Conservation (phyloP, 2,888 invertebrate species). For the Zonitis immaculata region DNA sequence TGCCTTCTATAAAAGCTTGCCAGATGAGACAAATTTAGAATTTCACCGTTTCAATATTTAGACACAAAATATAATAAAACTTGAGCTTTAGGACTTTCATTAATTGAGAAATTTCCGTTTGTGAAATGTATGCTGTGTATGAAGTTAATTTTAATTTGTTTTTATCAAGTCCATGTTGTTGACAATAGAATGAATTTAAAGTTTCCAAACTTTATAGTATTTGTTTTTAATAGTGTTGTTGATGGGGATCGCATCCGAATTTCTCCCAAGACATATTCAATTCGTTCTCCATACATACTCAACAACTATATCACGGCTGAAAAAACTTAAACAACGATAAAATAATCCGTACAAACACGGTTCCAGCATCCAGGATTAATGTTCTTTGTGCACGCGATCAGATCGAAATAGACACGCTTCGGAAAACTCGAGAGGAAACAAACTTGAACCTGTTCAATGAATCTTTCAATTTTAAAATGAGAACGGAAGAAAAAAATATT, state of each 20-base stretch:
- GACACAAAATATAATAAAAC: too few species aligned
- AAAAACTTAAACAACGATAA: slow-evolving; percentile 10
- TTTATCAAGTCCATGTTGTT: too few species aligned
- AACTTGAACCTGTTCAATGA: slow-evolving; percentile 10
- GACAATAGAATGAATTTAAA: too few species aligned
- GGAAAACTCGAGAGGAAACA: slow-evolving; percentile 6
- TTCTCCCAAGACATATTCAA: slow-evolving; percentile 2
- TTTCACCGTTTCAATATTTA: slow-evolving; percentile 14
- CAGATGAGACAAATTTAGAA: not conserved
- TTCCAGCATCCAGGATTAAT: slow-evolving; percentile 16
- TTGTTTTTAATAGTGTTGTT: too few species aligned
- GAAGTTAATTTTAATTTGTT: too few species aligned
- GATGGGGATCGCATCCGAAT: too few species aligned
- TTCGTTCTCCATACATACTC: not conserved
- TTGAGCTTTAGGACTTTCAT: slow-evolving; percentile 10
- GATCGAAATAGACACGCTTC: slow-evolving; percentile 13
- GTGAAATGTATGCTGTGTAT: too few species aligned
- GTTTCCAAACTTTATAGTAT: too few species aligned
- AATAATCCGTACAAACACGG: slow-evolving; percentile 6
- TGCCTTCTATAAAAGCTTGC: slow-evolving; percentile 12
- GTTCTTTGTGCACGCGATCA: slow-evolving; percentile 21
- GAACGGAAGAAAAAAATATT: too few species aligned
- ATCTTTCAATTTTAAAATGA: slow-evolving; percentile 1
- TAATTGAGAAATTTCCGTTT: slow-evolving; percentile 18
- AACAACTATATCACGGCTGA: slow-evolving; percentile 5